Base-by-base conservation (phyloP, 2,797 vertebrate genomes). In the Onychomys arenicola region DNA sequence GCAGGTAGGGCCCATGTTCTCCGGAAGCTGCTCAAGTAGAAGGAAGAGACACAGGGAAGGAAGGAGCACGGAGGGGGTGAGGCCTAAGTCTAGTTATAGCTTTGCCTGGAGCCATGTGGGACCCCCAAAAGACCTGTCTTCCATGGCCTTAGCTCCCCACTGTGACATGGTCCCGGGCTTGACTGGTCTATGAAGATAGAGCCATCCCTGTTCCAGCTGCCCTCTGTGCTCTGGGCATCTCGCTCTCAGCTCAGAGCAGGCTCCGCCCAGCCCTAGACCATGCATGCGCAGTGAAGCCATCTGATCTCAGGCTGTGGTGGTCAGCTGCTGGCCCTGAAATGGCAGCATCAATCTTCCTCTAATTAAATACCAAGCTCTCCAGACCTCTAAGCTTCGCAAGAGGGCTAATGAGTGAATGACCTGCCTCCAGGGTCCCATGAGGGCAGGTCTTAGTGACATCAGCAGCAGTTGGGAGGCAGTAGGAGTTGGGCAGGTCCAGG, bases 351-450 rank as follows among this genome's bases (percentile, higher is more conserved):
- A 87, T 98, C 94, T 8, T 65, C 94, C 23, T 32, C 69, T 94
- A 97, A 97, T 61, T 96, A 97, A 80, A 97, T 96, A 97, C 82
- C 90, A 96, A 98, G 97, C 32, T 37, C 43, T 59, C 93, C 97
- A 96, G 93, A 94, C 95, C 90, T 96, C 27, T 93, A 93, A 96
- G 97, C 96, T 98, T 97, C 98, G 86, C 92, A 91, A 80, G 77
- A 81, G 87, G 69, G n/a, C 92, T 92, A 69, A n/a, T 97, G 97
- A 98, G 97, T 84, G 95, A 97, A 96, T 96, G 88, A 97, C 95
- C 91, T 76, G 0, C 90, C 67, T 81, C 57, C 90, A 32, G 46
- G 69, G 76, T 67, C 81, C 82, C 81, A 17, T 40, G 90, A 93
- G 96, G 97, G 32, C 4, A 27, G 94, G 25, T 65, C 43, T 65